Base-by-base conservation (phyloP, 2,888 invertebrate genomes). In the Lasioglossum pauxillum region DNA sequence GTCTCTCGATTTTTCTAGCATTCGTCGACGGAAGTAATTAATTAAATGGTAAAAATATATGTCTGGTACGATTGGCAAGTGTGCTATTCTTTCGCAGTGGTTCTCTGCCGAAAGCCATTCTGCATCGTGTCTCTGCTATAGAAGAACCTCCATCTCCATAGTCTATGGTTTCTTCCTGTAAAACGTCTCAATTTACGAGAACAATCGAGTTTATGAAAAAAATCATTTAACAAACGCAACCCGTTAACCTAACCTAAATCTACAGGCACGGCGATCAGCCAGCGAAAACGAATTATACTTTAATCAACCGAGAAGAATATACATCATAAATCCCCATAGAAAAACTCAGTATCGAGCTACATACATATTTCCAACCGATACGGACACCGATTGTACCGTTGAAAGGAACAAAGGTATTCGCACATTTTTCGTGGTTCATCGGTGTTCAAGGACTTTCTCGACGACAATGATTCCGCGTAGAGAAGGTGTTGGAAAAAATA, bases 371-470 rank as follows among this genome's bases (percentile, higher is more conserved):
- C 77, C 64, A 41, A 81, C 60, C 75, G 82, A 82, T 80, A 81
- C 78, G 78, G 80, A 23, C 49, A 75, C 60, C 80, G 79, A 77
- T 83, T 84, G 74, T 53, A 60, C 76, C 35, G 82, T 72, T 71
- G 76, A 64, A 57, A 79, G 78, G 87, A 87, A 85, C 80, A 88
- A 88, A 85, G 85, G 82, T 85, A 82, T 81, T 84, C 85, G 82
- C 46, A 75, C 79, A 88, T 84, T 85, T 82, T 81, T 85, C 80
- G 60, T 67, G 27, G 38, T 49, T 76, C 67, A 67, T 64, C 77
- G 77, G 35, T 74, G 75, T 81, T 89, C 89, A 89, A 89, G 88
- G 88, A 83, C 85, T 88, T 86, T 83, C 49, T 23, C 31, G 31
- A 69, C 77, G 31, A 19, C 31, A 8, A n/a, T 2, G 0, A 0